These are phyloP conservation scores for Amblyornis subalaris DNA, from an alignment of 2,113 vertebrate genomes.

Conservation along the genomic window DNA sequence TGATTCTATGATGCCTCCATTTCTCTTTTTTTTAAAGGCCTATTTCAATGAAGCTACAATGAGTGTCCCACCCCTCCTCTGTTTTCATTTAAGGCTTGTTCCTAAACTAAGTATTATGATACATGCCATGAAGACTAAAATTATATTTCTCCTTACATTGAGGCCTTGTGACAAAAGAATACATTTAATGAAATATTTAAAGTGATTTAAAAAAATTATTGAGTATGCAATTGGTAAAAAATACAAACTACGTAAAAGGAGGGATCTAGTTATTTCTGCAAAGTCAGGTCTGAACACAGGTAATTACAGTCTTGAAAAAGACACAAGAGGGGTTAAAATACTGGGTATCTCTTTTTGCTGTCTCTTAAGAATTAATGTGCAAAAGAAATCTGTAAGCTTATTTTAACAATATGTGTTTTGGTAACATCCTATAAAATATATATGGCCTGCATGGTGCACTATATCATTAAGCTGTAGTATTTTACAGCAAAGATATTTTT, in stretches of 20 bases:
- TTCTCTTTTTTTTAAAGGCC: neutral
- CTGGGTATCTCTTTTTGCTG: neutral
- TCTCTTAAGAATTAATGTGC: neutral
- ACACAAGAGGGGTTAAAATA: neutral
- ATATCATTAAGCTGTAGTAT: neutral
- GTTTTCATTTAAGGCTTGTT: neutral
- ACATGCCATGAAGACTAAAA: neutral
- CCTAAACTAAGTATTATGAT: neutral
- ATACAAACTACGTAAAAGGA: neutral
- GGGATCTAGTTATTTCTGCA: neutral
- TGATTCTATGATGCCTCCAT: neutral
- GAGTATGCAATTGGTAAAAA: neutral
- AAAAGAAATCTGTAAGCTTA: neutral
- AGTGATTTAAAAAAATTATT: neutral
- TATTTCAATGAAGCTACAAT: neutral
- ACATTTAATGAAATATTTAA: neutral
- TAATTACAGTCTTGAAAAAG: neutral
- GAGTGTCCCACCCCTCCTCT: neutral
- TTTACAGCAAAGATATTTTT: neutral
- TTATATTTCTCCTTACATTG: neutral
- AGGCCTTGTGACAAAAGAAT: neutral
- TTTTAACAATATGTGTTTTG: neutral
- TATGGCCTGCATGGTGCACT: neutral
- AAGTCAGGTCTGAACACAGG: neutral
- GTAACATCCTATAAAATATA: neutral